Percentiles rank a stretch among this genome's conserved stretches.
These are phyloP conservation scores for Drosophila putrida DNA, from an alignment of 2,888 invertebrate species.

Conservation along the genomic window DNA sequence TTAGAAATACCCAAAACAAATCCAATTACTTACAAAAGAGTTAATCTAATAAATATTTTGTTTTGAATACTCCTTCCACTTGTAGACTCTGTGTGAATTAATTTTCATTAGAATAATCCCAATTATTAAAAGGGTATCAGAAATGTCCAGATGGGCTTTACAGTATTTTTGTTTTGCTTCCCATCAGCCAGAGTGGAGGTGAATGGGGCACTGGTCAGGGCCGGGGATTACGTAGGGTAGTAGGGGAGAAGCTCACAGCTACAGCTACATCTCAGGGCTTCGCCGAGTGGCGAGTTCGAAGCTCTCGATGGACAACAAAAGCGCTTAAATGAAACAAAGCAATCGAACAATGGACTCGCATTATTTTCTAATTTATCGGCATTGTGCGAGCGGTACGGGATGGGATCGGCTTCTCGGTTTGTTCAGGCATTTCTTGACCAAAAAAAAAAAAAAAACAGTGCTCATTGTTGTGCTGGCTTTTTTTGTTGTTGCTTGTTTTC, in stretches of 20 bases:
- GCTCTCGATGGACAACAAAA: slow-evolving; percentile 66
- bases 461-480: slow-evolving; percentile 37
- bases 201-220: slow-evolving; percentile 40
- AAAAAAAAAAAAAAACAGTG: slow-evolving; percentile 15
- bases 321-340: slow-evolving; percentile 81
- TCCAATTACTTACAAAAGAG: neutral
- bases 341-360: slow-evolving; percentile 79
- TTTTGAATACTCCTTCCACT: neutral
- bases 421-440: slow-evolving; percentile 48
- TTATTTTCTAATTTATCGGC: slow-evolving; percentile 83
- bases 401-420: slow-evolving; percentile 62
- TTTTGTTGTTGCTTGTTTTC: slow-evolving; percentile 64
- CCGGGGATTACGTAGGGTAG: slow-evolving; percentile 2
- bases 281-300: slow-evolving; percentile 22
- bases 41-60: slow-evolving; percentile 16
- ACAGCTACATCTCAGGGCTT: slow-evolving; percentile 11
- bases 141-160: neutral
- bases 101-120: slow-evolving; percentile 15
- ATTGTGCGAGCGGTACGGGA: slow-evolving; percentile 62
- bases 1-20: neutral
- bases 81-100: neutral
- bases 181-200: slow-evolving; percentile 36
- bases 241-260: slow-evolving; percentile 14
- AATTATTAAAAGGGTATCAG: slow-evolving; percentile 35
- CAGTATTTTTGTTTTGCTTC: slow-evolving; percentile 29